Evolutionary conservation across 1,140 invertebrate species (phyloP), one percentile per base, ranked within the genome.

Genomic region (Anastrepha obliqua): DNA sequence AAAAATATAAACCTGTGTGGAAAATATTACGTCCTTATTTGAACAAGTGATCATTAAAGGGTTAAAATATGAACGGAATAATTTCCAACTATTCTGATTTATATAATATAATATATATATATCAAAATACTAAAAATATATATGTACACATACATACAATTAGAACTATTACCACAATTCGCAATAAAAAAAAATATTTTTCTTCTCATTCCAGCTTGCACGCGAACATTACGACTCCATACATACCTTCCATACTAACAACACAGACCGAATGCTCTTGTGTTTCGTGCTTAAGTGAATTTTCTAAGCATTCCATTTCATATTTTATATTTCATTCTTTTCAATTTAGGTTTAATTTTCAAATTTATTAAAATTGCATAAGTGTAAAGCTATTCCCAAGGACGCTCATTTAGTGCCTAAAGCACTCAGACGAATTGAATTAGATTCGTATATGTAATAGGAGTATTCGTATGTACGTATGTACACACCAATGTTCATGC

Each of bases 341-440:
- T 81, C 47, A 81, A 81, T 81, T 81, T 81, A 81, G 74, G 74
- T 81, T 20, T 81, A 55, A 81, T 81, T 81, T 81, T 55, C 47
- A 81, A 81, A 81, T 81, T 58, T 81, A 81, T 81, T 81, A 81
- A 55, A 55, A 81, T 81, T 81, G 74, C 74, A 81, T 81, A 81
- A 58, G 74, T 81, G 74, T 81, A 81, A 20, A 81, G 74, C 55
- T 81, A 81, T 81, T 55, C 74, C 74, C 74, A 81, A 58, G 74
- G 47, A 81, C n/a, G 55, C 67, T 29, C 67, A 70, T 51, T 81
- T 81, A 55, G 74, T 81, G 51, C 47, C 51, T 51, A 42, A 5
- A 81, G 74, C 74, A 81, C 74, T 81, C 55, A 81, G 74, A 81
- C 47, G 74, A 15, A 81, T 81, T 81, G 47, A 55, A 81, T 81